These are phyloP conservation scores for Melanotaenia duboulayi DNA, from an alignment of 2,113 vertebrate genomes.

Conservation along the genomic window DNA sequence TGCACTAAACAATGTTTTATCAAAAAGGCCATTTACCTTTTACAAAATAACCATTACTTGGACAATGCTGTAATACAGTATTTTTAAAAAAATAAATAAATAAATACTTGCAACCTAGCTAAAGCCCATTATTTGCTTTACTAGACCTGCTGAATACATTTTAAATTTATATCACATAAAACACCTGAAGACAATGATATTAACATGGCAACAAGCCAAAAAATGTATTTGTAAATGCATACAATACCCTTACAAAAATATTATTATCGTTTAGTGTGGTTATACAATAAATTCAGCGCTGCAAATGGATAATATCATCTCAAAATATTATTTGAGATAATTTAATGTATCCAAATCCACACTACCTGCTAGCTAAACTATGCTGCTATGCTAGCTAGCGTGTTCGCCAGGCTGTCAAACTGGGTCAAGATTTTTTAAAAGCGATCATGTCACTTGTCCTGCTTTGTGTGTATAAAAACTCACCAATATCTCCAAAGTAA, in stretches of 20 bases:
- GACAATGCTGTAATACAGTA: no score
- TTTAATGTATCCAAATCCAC: no score
- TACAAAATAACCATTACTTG: no score
- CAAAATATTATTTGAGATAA: not conserved
- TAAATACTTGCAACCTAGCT: no score
- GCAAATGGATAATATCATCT: not conserved
- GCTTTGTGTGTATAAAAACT: constrained; percentile 23
- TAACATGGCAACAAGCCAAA: no score
- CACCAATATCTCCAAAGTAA: constrained; percentile 82
- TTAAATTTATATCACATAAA: no score
- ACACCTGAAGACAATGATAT: no score
- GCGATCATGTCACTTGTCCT: rapidly evolving
- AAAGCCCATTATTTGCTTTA: no score
- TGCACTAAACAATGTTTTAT: not conserved
- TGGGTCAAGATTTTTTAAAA: not conserved
- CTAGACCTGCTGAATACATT: no score
- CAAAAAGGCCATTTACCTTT: no score
- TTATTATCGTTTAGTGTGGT: not conserved
- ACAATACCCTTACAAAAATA: not conserved
- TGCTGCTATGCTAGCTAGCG: not conserved
- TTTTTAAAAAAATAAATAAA: no score
- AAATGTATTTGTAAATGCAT: no score
- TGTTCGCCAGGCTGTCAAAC: not conserved
- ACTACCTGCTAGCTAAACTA: not conserved
- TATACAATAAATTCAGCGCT: not conserved